Conservation (phyloP, 1,140 invertebrate genomes). For the Micrasema longulum region DNA sequence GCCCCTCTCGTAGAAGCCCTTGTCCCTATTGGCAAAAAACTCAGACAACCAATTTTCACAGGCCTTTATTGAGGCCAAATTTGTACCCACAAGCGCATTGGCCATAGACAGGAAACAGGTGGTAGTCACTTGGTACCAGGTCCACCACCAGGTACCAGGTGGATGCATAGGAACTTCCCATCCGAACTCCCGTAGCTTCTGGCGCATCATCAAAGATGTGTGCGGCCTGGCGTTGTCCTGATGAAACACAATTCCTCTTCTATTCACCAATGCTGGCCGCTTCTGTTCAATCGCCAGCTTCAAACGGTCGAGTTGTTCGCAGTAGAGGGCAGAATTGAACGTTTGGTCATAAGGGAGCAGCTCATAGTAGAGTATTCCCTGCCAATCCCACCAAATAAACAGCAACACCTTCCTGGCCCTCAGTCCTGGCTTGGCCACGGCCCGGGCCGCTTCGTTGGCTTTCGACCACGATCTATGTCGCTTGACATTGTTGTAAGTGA, state of each 20-base stretch:
- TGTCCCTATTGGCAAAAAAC: conserved; percentile 18
- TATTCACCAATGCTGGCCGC: conserved; percentile 24
- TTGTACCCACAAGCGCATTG: neutral
- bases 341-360: conserved; percentile 12
- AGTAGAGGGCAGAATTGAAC: conserved; percentile 18
- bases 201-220: conserved; percentile 19
- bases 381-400: conserved; percentile 16
- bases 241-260: conserved; percentile 17
- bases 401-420: conserved; percentile 24
- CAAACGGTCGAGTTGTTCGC: conserved; percentile 20
- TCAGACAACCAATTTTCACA: conserved; percentile 20
- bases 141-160: too few species aligned
- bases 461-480: conserved; percentile 4
- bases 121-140: too few species aligned
- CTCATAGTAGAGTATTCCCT: conserved; percentile 17
- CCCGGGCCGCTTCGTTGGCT: conserved; percentile 16
- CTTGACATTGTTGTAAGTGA: conserved; percentile 15
- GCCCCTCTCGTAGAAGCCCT: conserved; percentile 7
- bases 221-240: conserved; percentile 8
- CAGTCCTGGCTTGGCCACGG: conserved; percentile 12
- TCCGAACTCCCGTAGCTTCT: too few species aligned
- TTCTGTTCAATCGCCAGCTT: conserved; percentile 14
- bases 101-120: neutral
- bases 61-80: neutral
- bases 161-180: too few species aligned